Conservation (phyloP, 2,113 vertebrate species). For the Rhabdornis inornatus region DNA sequence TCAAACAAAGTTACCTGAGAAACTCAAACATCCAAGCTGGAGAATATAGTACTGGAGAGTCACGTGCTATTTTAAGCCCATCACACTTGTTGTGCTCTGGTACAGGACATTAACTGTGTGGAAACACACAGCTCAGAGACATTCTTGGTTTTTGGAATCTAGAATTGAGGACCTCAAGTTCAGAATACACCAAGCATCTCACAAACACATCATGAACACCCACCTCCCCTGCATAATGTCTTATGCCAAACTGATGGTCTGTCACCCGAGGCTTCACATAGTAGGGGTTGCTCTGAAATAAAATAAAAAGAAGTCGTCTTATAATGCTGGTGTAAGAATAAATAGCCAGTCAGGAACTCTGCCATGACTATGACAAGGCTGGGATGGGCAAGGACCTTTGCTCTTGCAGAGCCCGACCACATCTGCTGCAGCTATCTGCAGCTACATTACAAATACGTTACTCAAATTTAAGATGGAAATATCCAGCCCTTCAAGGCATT, state of each 20-base stretch:
- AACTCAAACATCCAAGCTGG: neutral
- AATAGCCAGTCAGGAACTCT: neutral
- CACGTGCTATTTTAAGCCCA: neutral
- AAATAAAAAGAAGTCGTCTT: neutral
- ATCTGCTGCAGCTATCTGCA: neutral
- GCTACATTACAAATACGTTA: neutral
- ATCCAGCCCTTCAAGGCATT: constrained; percentile 26
- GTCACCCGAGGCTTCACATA: constrained; percentile 89
- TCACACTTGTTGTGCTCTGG: neutral
- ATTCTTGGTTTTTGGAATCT: neutral
- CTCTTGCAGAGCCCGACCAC: constrained; percentile 7
- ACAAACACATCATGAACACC: neutral
- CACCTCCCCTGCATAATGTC: constrained; percentile 92
- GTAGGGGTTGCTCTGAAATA: constrained; percentile 81
- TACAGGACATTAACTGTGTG: accelerated
- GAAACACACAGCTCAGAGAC: neutral
- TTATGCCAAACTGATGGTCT: constrained; percentile 91
- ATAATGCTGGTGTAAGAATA: neutral
- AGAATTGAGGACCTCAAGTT: neutral
- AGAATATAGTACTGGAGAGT: neutral
- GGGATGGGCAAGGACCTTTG: neutral
- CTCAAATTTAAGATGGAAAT: constrained; percentile 26
- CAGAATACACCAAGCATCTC: neutral
- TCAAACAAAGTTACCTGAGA: neutral
- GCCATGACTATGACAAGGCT: neutral